Evolutionary conservation across 2,888 invertebrate species (phyloP), one percentile per base, ranked within the genome.

Genomic region (Dorcus parallelipipedus): DNA sequence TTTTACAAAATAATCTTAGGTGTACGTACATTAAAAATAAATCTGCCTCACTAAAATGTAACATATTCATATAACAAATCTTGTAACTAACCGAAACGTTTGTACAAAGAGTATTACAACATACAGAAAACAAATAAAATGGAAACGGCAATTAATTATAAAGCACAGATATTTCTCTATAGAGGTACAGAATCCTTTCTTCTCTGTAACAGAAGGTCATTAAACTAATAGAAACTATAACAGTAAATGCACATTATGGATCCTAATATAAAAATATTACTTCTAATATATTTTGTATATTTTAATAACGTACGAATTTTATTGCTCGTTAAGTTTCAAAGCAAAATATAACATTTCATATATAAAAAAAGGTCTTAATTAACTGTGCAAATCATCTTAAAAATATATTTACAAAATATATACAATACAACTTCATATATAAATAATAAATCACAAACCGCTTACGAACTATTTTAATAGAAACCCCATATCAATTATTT

Each of bases 1-100:
- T 54, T 57, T 48, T 57, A 57, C 57, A 57, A 54, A 58, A 49
- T 53, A 54, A 50, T 52, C 58, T 58, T 56, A 45, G 23, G 23
- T 45, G 45, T 33, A 33, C 26, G 26, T 45, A 45, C 17, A 45
- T 20, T 45, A 48, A 40, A 52, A 53, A 43, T 45, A 53, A 50
- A 38, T 41, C 49, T 14, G 40, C 50, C 43, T 55, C 55, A 55
- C 55, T 55, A 55, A 38, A 20, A 33, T 7, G 26, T 33, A 33
- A 33, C 26, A 33, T 33, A 33, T 55, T 49, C 49, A 55, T 55
- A 47, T 45, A 14, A 47, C 45, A 50, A 38, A 45, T 49, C 23
- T 40, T 50, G 39, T 40, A 50, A 40, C 39, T 50, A 9, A 50
- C n/a, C 39, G 39, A 50, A 38, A 38, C 20, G 9, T 39, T 17